These are phyloP conservation scores for Heliopora coerulea DNA, from an alignment of 92 coral and sea anemone genomes.

Conservation along the genomic window DNA sequence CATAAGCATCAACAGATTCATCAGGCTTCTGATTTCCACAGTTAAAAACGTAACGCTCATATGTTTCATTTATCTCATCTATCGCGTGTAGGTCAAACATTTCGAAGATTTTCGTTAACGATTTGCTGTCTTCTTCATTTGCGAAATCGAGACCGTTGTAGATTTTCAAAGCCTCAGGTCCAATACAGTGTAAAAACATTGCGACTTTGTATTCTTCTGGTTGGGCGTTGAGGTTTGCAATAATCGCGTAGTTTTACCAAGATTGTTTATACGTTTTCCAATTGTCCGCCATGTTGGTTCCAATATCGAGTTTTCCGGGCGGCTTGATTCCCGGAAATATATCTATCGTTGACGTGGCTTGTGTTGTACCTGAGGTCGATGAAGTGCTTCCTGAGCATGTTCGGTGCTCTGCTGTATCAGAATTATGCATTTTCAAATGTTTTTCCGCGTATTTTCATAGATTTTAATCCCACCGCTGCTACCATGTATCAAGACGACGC, in stretches of 20 bases:
- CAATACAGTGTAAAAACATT: constrained; percentile 38
- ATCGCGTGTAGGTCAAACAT: constrained; percentile 40
- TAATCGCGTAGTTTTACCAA: constrained; percentile 36
- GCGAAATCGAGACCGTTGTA: constrained; percentile 44
- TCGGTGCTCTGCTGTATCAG: constrained; percentile 19
- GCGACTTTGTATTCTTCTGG: constrained; percentile 45
- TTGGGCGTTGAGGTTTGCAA: constrained; percentile 34
- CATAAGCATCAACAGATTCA: constrained; percentile 35
- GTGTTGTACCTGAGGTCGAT: constrained; percentile 14
- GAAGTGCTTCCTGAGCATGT: constrained; percentile 7
- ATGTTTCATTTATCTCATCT: constrained; percentile 30
- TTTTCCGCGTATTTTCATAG: background rate
- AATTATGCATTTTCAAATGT: background rate
- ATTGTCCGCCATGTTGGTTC: constrained; percentile 35
- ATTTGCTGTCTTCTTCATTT: constrained; percentile 14
- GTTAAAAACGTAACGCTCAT: constrained; percentile 24
- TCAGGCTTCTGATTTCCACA: constrained; percentile 24
- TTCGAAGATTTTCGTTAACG: constrained; percentile 32
- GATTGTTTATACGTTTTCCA: constrained; percentile 38
- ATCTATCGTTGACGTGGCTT: constrained; percentile 20
- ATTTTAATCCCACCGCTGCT: background rate
- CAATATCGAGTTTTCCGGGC: constrained; percentile 37
- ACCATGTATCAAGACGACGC: constrained; percentile 7
- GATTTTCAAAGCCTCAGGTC: constrained; percentile 40
- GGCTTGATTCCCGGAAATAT: constrained; percentile 38